A percentile compares a stretch with the other conserved stretches of the same genome.
phyloP scores from a whole-genome alignment of 92 coral and sea anemone species.

The Paragorgia papillata region DNA sequence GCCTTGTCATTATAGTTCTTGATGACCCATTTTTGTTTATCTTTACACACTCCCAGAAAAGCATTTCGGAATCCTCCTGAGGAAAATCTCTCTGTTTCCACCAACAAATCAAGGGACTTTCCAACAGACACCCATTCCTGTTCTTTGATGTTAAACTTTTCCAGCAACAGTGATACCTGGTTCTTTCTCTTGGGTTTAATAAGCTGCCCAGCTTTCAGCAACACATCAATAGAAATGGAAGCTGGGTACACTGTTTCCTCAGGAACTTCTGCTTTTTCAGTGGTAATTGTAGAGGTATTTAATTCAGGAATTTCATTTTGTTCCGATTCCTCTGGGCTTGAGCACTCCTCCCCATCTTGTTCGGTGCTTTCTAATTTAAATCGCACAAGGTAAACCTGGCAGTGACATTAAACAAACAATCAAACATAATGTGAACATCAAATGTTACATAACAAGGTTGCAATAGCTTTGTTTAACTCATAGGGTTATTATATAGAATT shows the following conservation, averaged over 20 bases:
- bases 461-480: no score
- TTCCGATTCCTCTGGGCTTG: neutral
- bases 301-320: no score
- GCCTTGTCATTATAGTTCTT: slow-evolving; percentile 29
- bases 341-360: no score
- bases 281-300: neutral
- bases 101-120: neutral
- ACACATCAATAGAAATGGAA: slow-evolving; percentile 62
- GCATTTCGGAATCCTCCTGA: slow-evolving; percentile 44
- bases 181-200: slow-evolving; percentile 59
- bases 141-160: slow-evolving; percentile 19
- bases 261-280: neutral
- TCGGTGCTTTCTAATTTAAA: no score
- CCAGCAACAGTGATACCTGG: neutral
- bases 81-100: slow-evolving; percentile 25
- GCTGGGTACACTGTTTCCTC: slow-evolving; percentile 23
- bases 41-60: slow-evolving; percentile 12
- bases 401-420: no score
- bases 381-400: slow-evolving; percentile 5
- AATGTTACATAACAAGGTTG: no score
- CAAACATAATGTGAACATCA: no score
- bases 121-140: neutral
- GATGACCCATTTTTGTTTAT: slow-evolving; percentile 31
- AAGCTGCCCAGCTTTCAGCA: slow-evolving; percentile 68
- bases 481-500: no score